These are phyloP conservation scores for Calephelis nemesis DNA, from an alignment of 1,140 invertebrate genomes.

Conservation along the genomic window DNA sequence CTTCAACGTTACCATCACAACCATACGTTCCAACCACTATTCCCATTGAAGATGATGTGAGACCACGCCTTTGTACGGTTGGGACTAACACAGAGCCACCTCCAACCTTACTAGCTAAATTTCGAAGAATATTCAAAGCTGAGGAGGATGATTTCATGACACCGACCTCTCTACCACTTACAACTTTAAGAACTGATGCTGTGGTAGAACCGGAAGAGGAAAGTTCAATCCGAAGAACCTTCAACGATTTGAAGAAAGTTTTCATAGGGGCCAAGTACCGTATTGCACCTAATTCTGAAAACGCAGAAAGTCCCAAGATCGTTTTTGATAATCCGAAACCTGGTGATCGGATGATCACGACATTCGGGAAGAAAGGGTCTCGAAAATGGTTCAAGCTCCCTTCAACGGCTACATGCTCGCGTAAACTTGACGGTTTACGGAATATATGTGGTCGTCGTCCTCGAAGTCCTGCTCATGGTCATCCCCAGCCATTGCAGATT, in stretches of 20 bases:
- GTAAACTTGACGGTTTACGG: slow-evolving; percentile 41
- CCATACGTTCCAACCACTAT: slow-evolving; percentile 44
- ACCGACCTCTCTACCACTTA: slow-evolving; percentile 37
- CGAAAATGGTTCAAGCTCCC: slow-evolving; percentile 54
- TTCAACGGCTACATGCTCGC: slow-evolving; percentile 43
- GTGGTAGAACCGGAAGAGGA: slow-evolving; percentile 38
- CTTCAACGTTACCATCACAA: slow-evolving; percentile 51
- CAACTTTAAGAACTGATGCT: slow-evolving; percentile 23
- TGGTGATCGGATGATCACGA: slow-evolving; percentile 63
- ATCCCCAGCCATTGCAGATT: slow-evolving; percentile 58
- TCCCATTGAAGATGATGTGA: slow-evolving; percentile 42
- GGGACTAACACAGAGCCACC: slow-evolving; percentile 70
- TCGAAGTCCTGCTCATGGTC: slow-evolving; percentile 43
- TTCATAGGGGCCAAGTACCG: slow-evolving; percentile 61
- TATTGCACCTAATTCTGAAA: slow-evolving; percentile 52
- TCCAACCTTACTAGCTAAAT: slow-evolving; percentile 40
- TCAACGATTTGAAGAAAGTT: slow-evolving; percentile 54
- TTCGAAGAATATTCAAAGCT: slow-evolving; percentile 40
- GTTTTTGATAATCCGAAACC: slow-evolving; percentile 64
- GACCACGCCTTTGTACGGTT: slow-evolving; percentile 55
- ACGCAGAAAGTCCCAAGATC: slow-evolving; percentile 65
- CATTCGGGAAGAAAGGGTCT: slow-evolving; percentile 55
- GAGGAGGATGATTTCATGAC: slow-evolving; percentile 35
- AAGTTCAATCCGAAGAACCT: slow-evolving; percentile 44
- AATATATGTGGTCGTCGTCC: slow-evolving; percentile 41